Base-by-base conservation (phyloP, 2,888 invertebrate genomes). In the Eucera pruinosa region DNA sequence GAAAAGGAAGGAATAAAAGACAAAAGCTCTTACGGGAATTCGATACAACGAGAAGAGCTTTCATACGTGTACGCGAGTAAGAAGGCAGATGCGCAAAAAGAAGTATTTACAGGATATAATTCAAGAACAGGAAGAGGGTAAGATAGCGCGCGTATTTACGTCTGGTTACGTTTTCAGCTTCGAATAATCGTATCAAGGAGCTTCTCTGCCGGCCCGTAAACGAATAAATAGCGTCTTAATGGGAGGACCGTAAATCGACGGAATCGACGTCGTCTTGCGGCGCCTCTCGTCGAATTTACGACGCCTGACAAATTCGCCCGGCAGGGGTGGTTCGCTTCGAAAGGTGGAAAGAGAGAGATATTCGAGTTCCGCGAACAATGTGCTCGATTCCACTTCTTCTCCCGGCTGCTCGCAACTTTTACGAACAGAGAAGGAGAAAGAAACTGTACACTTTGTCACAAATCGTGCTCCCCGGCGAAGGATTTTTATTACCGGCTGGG, bases 141-240 rank as follows among this genome's bases (percentile, higher is more conserved):
- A n/a, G n/a, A n/a, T n/a, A n/a, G n/a, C n/a, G n/a, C 36, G 36
- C 27, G 41, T 48, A 62, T 62, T 62, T 39, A 50, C 64, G 48
- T 64, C 18, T 27, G 43, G 3, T 62, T n/a, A 33, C 43, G 33
- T 47, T 61, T 47, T 33, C 36, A 47, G 23, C 43, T 25, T 43
- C 52, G 69, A 36, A 45, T 6, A 15, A 64, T 43, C 39, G 64
- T 45, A 55, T 52, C 62, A 18, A 50, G 33, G 13, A 1, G 15
- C n/a, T 6, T 18, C 39, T 27, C 30, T 5, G 48, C 3, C 25
- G 30, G 36, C 52, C 74, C 65, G 74, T 74, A 75, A 75, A 75
- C 75, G 73, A 74, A 73, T 74, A 73, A 74, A 74, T 73, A 65
- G 75, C 74, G 58, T 64, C 58, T 60, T 73, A 75, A 75, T 58